Base-by-base conservation (phyloP, 2,113 vertebrate genomes). In the Panthera uncia region DNA sequence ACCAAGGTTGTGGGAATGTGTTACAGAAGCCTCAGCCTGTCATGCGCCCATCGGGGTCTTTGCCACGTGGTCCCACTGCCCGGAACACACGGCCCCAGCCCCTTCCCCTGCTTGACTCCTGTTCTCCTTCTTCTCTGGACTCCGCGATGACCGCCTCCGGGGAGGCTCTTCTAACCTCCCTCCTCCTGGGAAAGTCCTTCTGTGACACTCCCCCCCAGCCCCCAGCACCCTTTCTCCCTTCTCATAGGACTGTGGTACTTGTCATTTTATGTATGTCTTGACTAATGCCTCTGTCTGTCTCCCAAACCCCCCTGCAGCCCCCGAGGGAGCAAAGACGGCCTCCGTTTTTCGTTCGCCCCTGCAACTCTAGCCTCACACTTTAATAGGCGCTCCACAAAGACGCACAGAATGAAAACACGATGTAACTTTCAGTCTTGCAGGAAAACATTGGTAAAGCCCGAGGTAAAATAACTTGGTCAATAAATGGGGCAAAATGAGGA, bases 61-160 rank as follows among this genome's bases (percentile, higher is more conserved):
- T 19, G 41, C 63, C 71, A 5, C 1, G 12, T 21, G 25, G 19
- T 48, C 25, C 52, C 4, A 0, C 45, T 4, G 57, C 57, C 79
- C 0, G 11, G 23, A 50, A 23, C 5, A 16, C 21, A 4, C 21
- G 4, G 4, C 38, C 31, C 55, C 0, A 0, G 12, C 21, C 52
- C 50, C 52, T 29, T 33, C 41, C 4, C 57, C 41, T 41, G 27
- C 14, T 1, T 3, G 6, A 6, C 10, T 29, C 65, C 25, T 10
- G 13, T 33, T 21, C 23, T 7, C 36, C 65, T 48, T 68, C 86
- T 38, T 80, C 16, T n/a, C 7, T 4, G 45, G 41, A 18, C 10
- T 41, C 33, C 31, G 3, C 15, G 23, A 0, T 36, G 55, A 33
- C 27, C 10, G 65, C 61, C 41, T 48, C 76, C 1, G 1, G 45